A percentile compares a stretch with the other conserved stretches of the same genome.
Evolutionary conservation across 2,797 vertebrate species (phyloP).

Genomic region (Takifugu ocellatus): DNA sequence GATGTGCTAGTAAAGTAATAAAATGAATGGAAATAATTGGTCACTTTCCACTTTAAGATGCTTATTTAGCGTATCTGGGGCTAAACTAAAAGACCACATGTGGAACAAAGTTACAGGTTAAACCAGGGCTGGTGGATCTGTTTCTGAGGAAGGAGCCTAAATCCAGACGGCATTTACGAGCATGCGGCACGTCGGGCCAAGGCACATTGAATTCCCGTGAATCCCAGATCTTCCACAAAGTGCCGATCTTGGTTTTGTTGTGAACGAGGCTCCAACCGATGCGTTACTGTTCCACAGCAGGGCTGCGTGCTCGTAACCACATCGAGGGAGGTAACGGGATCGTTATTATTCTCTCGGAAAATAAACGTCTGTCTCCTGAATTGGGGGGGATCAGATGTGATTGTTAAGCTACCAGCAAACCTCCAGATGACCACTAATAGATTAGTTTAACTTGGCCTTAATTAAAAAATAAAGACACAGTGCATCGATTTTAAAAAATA

Average conservation of each 20-base stretch:
- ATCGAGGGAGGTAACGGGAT: no score
- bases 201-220: slow-evolving; percentile 53
- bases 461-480: background rate
- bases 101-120: background rate
- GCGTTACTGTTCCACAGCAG: no score
- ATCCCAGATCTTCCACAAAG: background rate
- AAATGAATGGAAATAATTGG: no score
- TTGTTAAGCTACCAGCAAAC: no score
- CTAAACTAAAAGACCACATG: no score
- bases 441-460: background rate
- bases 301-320: no score
- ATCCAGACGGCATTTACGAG: background rate
- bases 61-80: no score
- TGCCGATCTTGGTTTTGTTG: background rate
- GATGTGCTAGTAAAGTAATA: no score
- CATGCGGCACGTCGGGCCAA: slow-evolving; percentile 55
- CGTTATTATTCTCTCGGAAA: no score
- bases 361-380: no score
- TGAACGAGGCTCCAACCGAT: background rate
- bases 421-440: background rate
- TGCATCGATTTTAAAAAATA: slow-evolving; percentile 57
- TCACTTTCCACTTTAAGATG: no score
- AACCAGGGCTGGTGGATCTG: background rate
- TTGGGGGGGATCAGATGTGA: no score
- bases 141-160: background rate